A percentile compares a stretch with the other conserved stretches of the same genome.
Conservation (phyloP, 2,888 invertebrate species). For the Cephonodes hylas region DNA sequence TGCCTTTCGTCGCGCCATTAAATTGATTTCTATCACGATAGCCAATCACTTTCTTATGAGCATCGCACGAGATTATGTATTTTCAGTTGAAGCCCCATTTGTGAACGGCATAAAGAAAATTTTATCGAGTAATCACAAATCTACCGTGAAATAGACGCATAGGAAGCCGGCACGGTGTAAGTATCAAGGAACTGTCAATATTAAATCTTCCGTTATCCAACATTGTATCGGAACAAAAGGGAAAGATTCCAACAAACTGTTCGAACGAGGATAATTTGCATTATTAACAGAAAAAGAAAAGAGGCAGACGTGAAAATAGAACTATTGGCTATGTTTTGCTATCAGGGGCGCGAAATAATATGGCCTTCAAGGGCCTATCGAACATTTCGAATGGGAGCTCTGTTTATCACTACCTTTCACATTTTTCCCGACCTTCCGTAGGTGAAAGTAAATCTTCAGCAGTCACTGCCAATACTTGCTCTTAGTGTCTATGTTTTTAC, state of each 20-base stretch:
- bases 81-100: not conserved
- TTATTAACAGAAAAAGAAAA: slow-evolving; percentile 60
- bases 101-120: not conserved
- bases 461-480: not conserved
- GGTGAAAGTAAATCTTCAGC: slow-evolving; percentile 23
- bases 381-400: slow-evolving; percentile 34
- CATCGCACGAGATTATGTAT: slow-evolving; percentile 1
- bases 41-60: slow-evolving; percentile 14
- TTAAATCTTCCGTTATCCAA: slow-evolving; percentile 61
- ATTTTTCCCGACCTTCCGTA: slow-evolving; percentile 33
- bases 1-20: slow-evolving; percentile 14
- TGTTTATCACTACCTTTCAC: slow-evolving; percentile 51
- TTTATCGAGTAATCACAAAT: slow-evolving; percentile 44
- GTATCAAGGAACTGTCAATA: slow-evolving; percentile 48
- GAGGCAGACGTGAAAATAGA: slow-evolving; percentile 59
- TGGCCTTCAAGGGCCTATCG: slow-evolving; percentile 41
- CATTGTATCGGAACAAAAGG: slow-evolving; percentile 55
- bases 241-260: slow-evolving; percentile 46
- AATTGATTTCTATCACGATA: slow-evolving; percentile 17
- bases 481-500: not conserved
- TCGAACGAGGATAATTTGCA: slow-evolving; percentile 61
- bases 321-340: slow-evolving; percentile 40
- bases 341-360: slow-evolving; percentile 45
- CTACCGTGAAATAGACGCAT: slow-evolving; percentile 48
- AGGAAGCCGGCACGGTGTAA: slow-evolving; percentile 44